Conservation (phyloP, 1,140 invertebrate genomes). For the Tetramorium simillimum region DNA sequence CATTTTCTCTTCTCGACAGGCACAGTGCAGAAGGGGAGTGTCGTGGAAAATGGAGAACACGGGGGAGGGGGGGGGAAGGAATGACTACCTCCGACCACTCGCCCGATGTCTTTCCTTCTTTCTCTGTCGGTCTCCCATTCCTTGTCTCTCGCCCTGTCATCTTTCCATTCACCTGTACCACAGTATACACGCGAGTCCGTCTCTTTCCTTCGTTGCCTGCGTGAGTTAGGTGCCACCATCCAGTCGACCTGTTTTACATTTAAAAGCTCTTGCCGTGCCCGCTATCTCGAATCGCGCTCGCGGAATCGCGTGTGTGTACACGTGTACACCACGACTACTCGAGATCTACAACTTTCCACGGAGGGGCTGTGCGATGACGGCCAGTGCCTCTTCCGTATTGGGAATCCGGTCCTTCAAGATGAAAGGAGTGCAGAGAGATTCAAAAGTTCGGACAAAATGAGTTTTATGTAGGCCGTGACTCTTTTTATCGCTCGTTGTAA, state of each 20-base stretch:
- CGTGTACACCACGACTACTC: neutral
- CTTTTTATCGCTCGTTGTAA: slow-evolving; percentile 24
- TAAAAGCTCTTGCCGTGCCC: slow-evolving; percentile 75
- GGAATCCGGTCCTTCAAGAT: slow-evolving; percentile 1
- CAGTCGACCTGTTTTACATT: slow-evolving; percentile 80
- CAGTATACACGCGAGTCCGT: too few relatives aligned
- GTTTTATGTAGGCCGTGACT: slow-evolving; percentile 2
- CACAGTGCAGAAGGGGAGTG: slow-evolving; percentile 54
- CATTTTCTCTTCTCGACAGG: slow-evolving; percentile 81
- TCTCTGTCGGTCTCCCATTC: neutral
- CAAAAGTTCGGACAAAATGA: slow-evolving; percentile 26
- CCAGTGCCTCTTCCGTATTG: slow-evolving; percentile 3
- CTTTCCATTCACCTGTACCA: neutral
- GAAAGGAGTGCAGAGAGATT: slow-evolving; percentile 24
- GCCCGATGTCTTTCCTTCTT: neutral
- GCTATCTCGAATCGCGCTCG: slow-evolving; percentile 47
- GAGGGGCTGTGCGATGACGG: neutral
- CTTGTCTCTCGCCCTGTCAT: neutral
- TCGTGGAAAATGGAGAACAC: slow-evolving; percentile 72
- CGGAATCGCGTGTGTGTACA: slow-evolving; percentile 16
- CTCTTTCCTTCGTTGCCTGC: slow-evolving; percentile 10
- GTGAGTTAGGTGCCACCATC: slow-evolving; percentile 77
- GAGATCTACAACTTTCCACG: slow-evolving; percentile 11
- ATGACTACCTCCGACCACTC: slow-evolving; percentile 62
- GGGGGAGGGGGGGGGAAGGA: slow-evolving; percentile 39